Percentiles rank a stretch among this genome's conserved stretches.
These are phyloP conservation scores for Dicycla oo DNA, from an alignment of 2,888 invertebrate species.

Conservation along the genomic window DNA sequence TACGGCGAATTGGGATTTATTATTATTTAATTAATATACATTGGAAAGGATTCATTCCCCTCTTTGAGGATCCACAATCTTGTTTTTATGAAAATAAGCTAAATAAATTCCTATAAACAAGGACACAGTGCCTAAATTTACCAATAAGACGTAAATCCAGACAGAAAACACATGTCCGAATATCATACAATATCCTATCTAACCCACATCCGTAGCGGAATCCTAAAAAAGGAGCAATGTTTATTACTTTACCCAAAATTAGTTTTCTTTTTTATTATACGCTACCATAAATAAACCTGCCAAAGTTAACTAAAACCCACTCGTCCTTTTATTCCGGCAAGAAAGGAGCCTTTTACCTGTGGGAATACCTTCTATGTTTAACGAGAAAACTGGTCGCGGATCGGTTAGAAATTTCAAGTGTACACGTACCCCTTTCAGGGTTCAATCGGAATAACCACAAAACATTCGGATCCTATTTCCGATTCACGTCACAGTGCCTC, in stretches of 20 bases:
- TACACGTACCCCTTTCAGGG: conserved; percentile 82
- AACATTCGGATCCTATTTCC: conserved; percentile 85
- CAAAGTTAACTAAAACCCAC: conserved; percentile 69
- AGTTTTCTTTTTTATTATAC: conserved; percentile 68
- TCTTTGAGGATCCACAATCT: not conserved
- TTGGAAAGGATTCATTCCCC: too few relatives aligned
- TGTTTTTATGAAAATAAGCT: not conserved
- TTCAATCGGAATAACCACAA: conserved; percentile 88
- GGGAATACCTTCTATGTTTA: conserved; percentile 77
- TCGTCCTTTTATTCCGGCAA: conserved; percentile 69
- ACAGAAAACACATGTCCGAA: conserved; percentile 29
- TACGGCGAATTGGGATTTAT: not conserved
- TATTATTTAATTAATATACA: conserved; percentile 1
- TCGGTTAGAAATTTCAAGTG: conserved; percentile 82
- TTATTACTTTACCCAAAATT: conserved; percentile 67
- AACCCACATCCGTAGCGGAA: conserved; percentile 51
- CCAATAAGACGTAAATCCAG: conserved; percentile 22
- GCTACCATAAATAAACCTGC: conserved; percentile 67
- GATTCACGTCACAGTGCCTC: conserved; percentile 86
- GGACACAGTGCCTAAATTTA: conserved; percentile 5
- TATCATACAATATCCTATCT: conserved; percentile 52
- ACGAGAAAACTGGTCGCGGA: conserved; percentile 78
- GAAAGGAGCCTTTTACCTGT: conserved; percentile 76
- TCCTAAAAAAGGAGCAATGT: conserved; percentile 63
- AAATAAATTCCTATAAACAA: not conserved